phyloP scores from a whole-genome alignment of 1,140 invertebrate genomes.

The Euglossa dilemma region DNA sequence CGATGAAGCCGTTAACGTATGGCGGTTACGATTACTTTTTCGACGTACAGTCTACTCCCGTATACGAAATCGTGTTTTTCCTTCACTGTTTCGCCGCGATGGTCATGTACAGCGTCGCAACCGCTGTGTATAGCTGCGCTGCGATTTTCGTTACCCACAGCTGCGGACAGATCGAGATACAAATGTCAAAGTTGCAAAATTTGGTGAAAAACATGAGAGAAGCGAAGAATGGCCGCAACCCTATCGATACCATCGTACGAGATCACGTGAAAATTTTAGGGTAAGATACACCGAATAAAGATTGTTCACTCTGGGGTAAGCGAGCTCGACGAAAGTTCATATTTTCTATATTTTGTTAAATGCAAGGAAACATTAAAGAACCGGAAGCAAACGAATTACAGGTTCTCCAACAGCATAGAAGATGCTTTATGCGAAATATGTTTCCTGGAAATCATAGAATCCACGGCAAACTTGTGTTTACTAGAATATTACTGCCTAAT shows the following conservation, averaged over 20 bases:
- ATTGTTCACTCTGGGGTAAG: not conserved
- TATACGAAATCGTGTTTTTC: conserved; percentile 66
- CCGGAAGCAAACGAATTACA: conserved; percentile 17
- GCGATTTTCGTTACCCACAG: conserved; percentile 69
- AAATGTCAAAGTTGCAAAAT: conserved; percentile 44
- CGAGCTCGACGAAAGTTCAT: not conserved
- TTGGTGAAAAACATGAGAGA: conserved; percentile 19
- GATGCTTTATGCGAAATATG: conserved; percentile 51
- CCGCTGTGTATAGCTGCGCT: conserved; percentile 61
- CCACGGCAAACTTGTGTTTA: conserved; percentile 53
- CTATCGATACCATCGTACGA: conserved; percentile 24
- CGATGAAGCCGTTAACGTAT: conserved; percentile 53
- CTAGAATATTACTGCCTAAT: conserved; percentile 61
- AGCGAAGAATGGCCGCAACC: not conserved
- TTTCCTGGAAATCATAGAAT: conserved; percentile 42
- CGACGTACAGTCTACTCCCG: conserved; percentile 61
- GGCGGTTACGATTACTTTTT: conserved; percentile 65
- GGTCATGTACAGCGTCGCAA: conserved; percentile 62
- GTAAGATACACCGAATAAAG: conserved; percentile 14
- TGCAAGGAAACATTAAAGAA: not conserved
- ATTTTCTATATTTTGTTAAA: not conserved
- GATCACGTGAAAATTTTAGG: conserved; percentile 48
- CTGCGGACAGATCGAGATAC: conserved; percentile 64
- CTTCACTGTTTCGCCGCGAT: conserved; percentile 64
- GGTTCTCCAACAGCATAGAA: conserved; percentile 43